Conservation (phyloP, 2,888 invertebrate species). For the Sphinx pinastri region DNA sequence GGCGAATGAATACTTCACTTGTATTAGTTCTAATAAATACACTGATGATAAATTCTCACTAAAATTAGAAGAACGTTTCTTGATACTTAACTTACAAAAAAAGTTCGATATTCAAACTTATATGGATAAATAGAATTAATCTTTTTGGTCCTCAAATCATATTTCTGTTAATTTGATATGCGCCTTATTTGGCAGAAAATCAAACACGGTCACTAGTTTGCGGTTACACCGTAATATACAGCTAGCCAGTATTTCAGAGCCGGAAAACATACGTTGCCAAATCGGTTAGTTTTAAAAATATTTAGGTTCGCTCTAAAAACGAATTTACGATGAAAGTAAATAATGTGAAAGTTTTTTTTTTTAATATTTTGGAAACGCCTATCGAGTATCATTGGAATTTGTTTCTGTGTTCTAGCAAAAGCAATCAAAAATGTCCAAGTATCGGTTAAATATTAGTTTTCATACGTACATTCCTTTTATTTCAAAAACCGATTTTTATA, state of each 20-base stretch:
- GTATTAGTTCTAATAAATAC: too few species aligned
- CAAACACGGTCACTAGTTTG: slow-evolving; percentile 40
- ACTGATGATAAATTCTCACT: too few species aligned
- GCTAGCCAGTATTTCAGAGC: slow-evolving; percentile 30
- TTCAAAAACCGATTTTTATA: too few species aligned
- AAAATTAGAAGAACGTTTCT: too few species aligned
- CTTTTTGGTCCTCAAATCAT: not conserved
- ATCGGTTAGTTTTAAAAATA: slow-evolving; percentile 22
- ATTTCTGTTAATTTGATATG: not conserved
- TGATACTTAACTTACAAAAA: too few species aligned
- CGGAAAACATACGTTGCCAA: slow-evolving; percentile 25
- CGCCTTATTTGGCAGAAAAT: slow-evolving; percentile 44
- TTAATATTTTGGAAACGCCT: not conserved
- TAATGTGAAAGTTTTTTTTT: slow-evolving; percentile 6
- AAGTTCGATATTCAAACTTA: not conserved
- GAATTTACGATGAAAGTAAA: slow-evolving; percentile 14
- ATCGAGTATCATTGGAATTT: slow-evolving; percentile 10
- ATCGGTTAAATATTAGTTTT: not conserved
- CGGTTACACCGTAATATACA: slow-evolving; percentile 35
- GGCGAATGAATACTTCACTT: too few species aligned
- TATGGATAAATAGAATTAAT: not conserved
- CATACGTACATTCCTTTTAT: too few species aligned
- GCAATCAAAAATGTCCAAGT: not conserved
- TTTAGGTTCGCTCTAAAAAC: slow-evolving; percentile 3
- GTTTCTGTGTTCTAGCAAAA: slow-evolving; percentile 1